phyloP scores from a whole-genome alignment of 2,888 invertebrate genomes.

The Leptinotarsa tumamoca region DNA sequence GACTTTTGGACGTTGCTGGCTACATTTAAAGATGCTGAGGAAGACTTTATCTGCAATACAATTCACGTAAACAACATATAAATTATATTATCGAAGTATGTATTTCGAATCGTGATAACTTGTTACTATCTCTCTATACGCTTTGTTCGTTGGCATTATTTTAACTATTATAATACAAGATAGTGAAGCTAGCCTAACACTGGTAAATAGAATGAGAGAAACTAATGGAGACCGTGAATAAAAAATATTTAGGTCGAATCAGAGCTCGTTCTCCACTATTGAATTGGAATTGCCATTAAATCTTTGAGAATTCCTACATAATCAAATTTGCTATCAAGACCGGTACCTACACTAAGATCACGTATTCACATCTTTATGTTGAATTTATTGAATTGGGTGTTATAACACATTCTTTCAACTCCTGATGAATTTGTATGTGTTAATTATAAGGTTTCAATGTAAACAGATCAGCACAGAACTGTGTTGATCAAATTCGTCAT shows the following conservation, averaged over 20 bases:
- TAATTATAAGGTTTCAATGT: not conserved
- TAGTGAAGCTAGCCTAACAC: not conserved
- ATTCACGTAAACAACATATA: constrained; percentile 26
- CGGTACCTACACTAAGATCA: not conserved
- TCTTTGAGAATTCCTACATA: no score
- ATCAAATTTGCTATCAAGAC: not conserved
- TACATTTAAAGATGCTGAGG: constrained; percentile 33
- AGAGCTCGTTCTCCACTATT: not conserved
- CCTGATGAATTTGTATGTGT: not conserved
- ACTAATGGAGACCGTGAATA: not conserved
- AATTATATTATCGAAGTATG: constrained; percentile 24
- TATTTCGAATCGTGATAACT: constrained; percentile 32
- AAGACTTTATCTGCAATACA: constrained; percentile 41
- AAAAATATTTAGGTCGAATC: not conserved
- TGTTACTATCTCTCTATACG: constrained; percentile 27
- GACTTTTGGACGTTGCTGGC: constrained; percentile 29
- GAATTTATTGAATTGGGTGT: no score
- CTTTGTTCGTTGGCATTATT: not conserved
- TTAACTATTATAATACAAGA: not conserved
- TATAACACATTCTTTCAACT: no score
- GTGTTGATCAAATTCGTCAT: no score
- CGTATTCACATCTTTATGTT: no score
- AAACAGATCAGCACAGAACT: not conserved
- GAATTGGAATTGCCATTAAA: no score
- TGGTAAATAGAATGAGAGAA: not conserved